Conservation (phyloP, 2,888 invertebrate species). For the Colostygia pectinataria region DNA sequence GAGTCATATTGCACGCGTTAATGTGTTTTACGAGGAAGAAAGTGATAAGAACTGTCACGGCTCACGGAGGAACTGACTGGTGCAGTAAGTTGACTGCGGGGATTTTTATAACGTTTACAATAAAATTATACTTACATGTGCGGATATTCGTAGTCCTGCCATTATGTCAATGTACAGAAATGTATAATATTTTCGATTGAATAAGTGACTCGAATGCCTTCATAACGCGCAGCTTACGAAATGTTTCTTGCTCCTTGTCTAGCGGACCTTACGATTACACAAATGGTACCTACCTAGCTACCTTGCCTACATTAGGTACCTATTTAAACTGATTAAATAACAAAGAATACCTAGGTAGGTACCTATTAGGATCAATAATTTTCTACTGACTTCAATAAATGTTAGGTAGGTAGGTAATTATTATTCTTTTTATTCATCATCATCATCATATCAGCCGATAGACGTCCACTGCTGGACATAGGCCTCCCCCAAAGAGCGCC, state of each 20-base stretch:
- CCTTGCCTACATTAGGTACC: not conserved
- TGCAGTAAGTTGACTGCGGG: no score
- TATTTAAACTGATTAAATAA: not conserved
- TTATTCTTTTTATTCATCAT: no score
- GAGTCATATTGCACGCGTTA: constrained; percentile 58
- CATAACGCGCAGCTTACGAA: constrained; percentile 22
- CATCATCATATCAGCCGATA: no score
- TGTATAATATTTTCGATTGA: constrained; percentile 1
- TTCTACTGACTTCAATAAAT: no score
- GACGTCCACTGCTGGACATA: no score
- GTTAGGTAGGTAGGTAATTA: no score
- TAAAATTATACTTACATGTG: no score
- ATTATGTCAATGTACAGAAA: not conserved
- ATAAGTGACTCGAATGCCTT: constrained; percentile 12
- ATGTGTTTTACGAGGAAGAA: constrained; percentile 57
- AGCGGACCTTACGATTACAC: constrained; percentile 22
- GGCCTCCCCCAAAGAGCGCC: no score
- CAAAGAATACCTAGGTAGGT: not conserved
- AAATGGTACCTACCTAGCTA: constrained; percentile 1
- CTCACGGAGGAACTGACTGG: no score
- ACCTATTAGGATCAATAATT: not conserved
- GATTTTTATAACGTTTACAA: no score
- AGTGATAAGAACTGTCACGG: constrained; percentile 31
- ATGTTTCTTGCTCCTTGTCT: constrained; percentile 1
- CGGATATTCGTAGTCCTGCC: not conserved